A percentile compares a stretch with the other conserved stretches of the same genome.
Conservation (phyloP, 2,888 invertebrate species). For the Thecocarcelia acutangulata region DNA sequence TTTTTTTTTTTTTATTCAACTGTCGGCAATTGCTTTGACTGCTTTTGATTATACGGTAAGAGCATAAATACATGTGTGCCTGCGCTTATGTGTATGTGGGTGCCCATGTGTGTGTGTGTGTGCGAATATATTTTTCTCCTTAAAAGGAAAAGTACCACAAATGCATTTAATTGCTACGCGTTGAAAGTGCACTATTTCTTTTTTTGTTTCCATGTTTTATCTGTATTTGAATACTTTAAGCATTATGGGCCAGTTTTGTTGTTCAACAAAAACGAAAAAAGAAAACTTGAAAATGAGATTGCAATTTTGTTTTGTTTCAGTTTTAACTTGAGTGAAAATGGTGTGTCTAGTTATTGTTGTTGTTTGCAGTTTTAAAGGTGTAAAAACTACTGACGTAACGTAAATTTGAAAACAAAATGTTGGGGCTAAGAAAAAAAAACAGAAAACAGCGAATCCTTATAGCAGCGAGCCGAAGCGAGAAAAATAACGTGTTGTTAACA, state of each 20-base stretch:
- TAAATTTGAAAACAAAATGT: conserved; percentile 27
- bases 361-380: conserved; percentile 47
- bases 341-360: not conserved
- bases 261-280: not conserved
- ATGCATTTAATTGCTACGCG: conserved; percentile 52
- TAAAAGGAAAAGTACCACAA: conserved; percentile 51
- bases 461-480: conserved; percentile 16
- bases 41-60: not conserved
- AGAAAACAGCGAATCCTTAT: conserved; percentile 8
- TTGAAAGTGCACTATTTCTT: conserved; percentile 6
- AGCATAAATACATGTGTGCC: not conserved
- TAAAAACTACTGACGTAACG: conserved; percentile 59
- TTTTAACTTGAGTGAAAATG: not conserved
- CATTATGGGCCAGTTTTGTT: conserved; percentile 26
- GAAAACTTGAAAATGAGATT: conserved; percentile 15
- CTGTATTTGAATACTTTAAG: not conserved
- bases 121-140: conserved; percentile 4
- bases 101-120: not conserved
- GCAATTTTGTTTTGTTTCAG: conserved; percentile 32
- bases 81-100: too few relatives aligned
- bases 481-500: conserved; percentile 50
- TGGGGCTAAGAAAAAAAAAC: conserved; percentile 6
- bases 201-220: not conserved
- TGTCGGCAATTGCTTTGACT: conserved; percentile 40
- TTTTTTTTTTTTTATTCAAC: not conserved